phyloP scores from a whole-genome alignment of 2,113 vertebrate genomes.

The Guaruba guarouba region DNA sequence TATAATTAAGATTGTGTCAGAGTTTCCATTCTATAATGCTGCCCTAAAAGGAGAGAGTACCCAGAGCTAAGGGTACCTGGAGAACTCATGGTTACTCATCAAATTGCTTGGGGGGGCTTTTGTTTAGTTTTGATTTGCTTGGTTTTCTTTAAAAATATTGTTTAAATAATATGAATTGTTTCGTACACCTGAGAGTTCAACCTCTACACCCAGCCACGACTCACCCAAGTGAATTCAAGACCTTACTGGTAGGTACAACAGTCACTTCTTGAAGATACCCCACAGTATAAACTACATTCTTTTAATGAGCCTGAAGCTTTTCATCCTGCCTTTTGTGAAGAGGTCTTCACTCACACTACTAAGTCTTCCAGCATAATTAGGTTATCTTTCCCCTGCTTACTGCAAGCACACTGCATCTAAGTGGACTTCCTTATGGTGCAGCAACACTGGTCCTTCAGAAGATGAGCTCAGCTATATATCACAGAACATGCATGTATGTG shows the following conservation, averaged over 20 bases:
- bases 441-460: background rate
- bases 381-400: background rate
- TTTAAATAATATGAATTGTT: background rate
- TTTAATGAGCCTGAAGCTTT: background rate
- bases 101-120: background rate
- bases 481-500: fast-evolving
- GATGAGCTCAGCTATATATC: background rate
- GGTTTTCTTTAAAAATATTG: background rate
- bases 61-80: background rate
- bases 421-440: background rate
- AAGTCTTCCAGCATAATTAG: background rate
- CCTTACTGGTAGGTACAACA: background rate
- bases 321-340: background rate
- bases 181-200: background rate
- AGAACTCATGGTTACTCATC: background rate
- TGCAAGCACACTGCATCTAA: background rate
- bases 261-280: background rate
- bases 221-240: background rate
- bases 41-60: background rate
- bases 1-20: background rate
- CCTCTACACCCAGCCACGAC: background rate
- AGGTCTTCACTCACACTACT: background rate
- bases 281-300: background rate
- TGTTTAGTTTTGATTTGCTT: background rate
- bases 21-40: background rate